Evolutionary conservation across 2,113 vertebrate genomes (phyloP), one percentile per base, ranked within the genome.

Genomic region (Capreolus pygargus): DNA sequence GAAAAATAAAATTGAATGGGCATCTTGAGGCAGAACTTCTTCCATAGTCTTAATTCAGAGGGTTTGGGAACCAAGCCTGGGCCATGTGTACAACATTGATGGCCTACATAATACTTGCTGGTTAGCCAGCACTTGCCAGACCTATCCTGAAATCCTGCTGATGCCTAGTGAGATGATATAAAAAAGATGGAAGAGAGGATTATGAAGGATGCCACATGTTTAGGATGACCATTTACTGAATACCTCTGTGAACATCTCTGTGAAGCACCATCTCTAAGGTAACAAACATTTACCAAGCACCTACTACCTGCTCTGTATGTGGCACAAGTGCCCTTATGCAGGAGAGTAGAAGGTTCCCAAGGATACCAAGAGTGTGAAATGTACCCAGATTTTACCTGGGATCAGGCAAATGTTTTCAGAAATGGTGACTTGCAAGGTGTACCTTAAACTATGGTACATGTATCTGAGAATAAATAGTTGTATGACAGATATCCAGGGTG

Each of bases 51-150:
- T 21, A 5, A 50, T 45, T 86, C 81, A 93, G 94, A 94, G 91
- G 3, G 0, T 87, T 95, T 95, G 47, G 33, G 85, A 98, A 94
- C 84, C 92, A 97, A 97, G 95, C 86, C 93, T 96, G 86, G 5
- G 82, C 87, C 87, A 7, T 58, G 67, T 50, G 16, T 15, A 60
- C 85, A 92, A 91, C 90, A 83, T 47, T 95, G n/a, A 27, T 36
- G 57, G 86, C 93, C 96, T 97, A 92, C 86, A 85, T 93, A 90
- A 97, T 54, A 83, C 52, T 87, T 92, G 57, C 67, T 95, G 23
- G 23, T 30, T 2, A 82, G 89, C 54, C 79, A 54, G 91, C 47
- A 70, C 60, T 0, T 5, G 7, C 8, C 2, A 30, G 54, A 82
- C 47, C 21, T 0, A 2, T 60, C 4, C 5, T 0, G 85, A 89